Percentiles rank a stretch among this genome's conserved stretches.
phyloP scores from a whole-genome alignment of 2,888 invertebrate species.

The Apocheima hispidaria region DNA sequence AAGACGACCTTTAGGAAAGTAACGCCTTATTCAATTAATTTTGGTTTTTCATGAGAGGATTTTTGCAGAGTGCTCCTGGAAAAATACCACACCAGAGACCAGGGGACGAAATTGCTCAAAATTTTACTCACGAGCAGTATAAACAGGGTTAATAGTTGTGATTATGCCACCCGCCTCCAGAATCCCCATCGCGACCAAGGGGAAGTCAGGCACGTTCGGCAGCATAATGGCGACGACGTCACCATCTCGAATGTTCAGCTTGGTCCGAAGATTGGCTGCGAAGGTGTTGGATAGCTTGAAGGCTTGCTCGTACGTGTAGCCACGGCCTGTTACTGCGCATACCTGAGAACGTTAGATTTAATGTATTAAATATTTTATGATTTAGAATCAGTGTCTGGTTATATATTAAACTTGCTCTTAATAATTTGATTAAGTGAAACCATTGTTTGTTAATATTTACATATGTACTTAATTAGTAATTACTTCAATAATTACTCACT shows the following conservation, averaged over 20 bases:
- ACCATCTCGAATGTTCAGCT: constrained; percentile 88
- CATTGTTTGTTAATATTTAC: no score
- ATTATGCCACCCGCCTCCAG: constrained; percentile 89
- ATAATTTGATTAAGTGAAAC: no score
- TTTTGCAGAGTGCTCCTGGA: no score
- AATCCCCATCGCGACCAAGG: constrained; percentile 88
- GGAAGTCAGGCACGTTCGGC: constrained; percentile 92
- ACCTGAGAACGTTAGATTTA: constrained; percentile 81
- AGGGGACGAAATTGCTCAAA: no score
- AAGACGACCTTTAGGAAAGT: no score
- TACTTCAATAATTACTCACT: no score
- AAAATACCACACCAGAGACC: no score
- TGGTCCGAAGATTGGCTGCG: constrained; percentile 88
- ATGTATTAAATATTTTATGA: not conserved
- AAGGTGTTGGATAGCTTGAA: constrained; percentile 88
- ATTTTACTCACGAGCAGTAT: constrained; percentile 88
- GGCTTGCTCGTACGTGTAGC: constrained; percentile 90
- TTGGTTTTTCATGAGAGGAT: no score
- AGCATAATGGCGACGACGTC: constrained; percentile 90
- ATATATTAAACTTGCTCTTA: no score
- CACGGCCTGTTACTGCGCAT: constrained; percentile 89
- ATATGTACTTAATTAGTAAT: no score
- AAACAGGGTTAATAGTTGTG: constrained; percentile 91
- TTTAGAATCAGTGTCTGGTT: no score
- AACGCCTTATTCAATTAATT: no score